A percentile compares a stretch with the other conserved stretches of the same genome.
Conservation (phyloP, 2,888 invertebrate genomes). For the Parnassius apollo region DNA sequence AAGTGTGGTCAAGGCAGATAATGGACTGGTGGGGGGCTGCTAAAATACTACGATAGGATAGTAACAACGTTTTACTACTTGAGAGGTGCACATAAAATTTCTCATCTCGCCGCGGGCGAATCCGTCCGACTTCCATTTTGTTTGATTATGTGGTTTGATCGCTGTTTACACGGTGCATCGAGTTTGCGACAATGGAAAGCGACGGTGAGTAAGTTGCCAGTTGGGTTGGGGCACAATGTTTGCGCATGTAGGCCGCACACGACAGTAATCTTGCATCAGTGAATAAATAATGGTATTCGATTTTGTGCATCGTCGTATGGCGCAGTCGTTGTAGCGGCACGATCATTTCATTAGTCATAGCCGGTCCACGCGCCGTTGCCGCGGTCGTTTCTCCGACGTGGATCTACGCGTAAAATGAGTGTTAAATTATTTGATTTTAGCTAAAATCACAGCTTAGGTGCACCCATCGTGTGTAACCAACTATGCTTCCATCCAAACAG, state of each 20-base stretch:
- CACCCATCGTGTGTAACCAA: constrained; percentile 55
- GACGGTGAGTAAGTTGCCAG: constrained; percentile 64
- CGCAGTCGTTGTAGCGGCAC: constrained; percentile 55
- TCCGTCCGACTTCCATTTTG: constrained; percentile 77
- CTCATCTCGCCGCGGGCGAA: constrained; percentile 70
- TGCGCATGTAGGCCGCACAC: constrained; percentile 74
- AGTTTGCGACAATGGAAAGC: constrained; percentile 72
- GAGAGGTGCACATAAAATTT: constrained; percentile 70
- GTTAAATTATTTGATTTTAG: constrained; percentile 62
- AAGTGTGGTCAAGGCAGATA: constrained; percentile 67
- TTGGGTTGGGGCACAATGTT: constrained; percentile 49
- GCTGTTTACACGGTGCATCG: constrained; percentile 73
- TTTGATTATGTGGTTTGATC: constrained; percentile 73
- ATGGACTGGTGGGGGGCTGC: constrained; percentile 77
- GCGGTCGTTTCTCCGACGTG: constrained; percentile 29
- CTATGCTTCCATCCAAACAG: constrained; percentile 46
- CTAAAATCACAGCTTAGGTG: constrained; percentile 57
- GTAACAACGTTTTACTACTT: constrained; percentile 80
- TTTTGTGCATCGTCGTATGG: constrained; percentile 67
- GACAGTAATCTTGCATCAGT: constrained; percentile 72
- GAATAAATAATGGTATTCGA: constrained; percentile 73
- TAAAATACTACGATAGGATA: constrained; percentile 80
- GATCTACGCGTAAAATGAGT: constrained; percentile 28
- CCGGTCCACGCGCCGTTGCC: constrained; percentile 28
- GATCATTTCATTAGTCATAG: constrained; percentile 45